Evolutionary conservation across 2,888 invertebrate genomes (phyloP).

Genomic region (Miltochrista miniata): DNA sequence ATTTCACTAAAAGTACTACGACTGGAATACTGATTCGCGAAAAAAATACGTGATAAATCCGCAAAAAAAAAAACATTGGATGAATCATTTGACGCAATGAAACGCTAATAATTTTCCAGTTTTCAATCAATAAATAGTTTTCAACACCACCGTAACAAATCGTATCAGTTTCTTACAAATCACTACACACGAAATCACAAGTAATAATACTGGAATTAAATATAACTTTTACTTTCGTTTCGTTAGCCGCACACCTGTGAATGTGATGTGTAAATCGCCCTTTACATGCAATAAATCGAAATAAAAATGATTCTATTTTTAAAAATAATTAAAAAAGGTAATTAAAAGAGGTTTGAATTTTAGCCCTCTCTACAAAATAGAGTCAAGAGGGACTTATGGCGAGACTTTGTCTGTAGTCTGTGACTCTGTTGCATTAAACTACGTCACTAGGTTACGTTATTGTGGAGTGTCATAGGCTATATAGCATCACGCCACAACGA

Average conservation of each 20-base stretch:
- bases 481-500: too few species aligned
- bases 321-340: too few species aligned
- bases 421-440: too few species aligned
- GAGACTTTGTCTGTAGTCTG: too few species aligned
- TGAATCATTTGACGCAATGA: background rate
- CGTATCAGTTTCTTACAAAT: constrained; percentile 17
- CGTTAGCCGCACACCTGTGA: constrained; percentile 16
- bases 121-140: constrained; percentile 5
- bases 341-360: too few species aligned
- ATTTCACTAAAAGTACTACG: too few species aligned
- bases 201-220: constrained; percentile 4
- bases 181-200: constrained; percentile 8
- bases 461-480: too few species aligned
- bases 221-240: constrained; percentile 33
- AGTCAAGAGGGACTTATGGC: too few species aligned
- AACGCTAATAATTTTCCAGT: constrained; percentile 1
- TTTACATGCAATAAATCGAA: constrained; percentile 25
- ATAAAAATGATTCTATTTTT: background rate
- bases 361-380: too few species aligned
- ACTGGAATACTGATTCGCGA: too few species aligned
- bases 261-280: constrained; percentile 19
- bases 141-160: constrained; percentile 14
- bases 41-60: background rate
- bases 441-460: too few species aligned
- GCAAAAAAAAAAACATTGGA: background rate